These are phyloP conservation scores for Ganaspis sp. DNA, from an alignment of 1,140 invertebrate species.

Conservation along the genomic window DNA sequence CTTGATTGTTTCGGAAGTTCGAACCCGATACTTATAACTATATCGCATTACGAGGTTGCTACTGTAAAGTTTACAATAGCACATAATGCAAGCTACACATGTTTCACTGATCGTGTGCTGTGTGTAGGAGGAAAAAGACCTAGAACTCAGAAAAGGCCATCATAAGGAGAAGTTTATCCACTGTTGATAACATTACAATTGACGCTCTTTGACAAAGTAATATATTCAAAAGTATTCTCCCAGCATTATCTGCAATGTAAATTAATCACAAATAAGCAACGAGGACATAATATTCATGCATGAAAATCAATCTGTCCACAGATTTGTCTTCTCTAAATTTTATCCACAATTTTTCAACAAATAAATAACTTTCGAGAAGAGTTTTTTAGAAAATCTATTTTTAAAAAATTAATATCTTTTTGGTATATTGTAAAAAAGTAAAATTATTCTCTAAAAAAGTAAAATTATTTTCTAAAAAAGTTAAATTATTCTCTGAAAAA, in stretches of 20 bases:
- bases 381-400: no score
- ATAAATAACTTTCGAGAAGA: no score
- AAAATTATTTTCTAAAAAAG: no score
- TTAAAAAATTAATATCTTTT: no score
- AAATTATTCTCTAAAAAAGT: no score
- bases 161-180: background rate
- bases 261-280: background rate
- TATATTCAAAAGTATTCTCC: background rate
- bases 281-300: background rate
- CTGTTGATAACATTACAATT: background rate
- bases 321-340: no score
- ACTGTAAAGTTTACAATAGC: constrained; percentile 18
- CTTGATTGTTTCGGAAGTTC: constrained; percentile 18
- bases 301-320: no score
- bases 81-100: constrained; percentile 5
- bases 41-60: constrained; percentile 14
- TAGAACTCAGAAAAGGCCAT: constrained; percentile 9
- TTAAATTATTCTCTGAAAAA: no score
- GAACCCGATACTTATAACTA: constrained; percentile 18
- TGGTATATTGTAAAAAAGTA: no score
- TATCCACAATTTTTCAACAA: no score
- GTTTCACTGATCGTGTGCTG: background rate
- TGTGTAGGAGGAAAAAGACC: constrained; percentile 18
- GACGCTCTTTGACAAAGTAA: background rate
- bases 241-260: background rate